These are phyloP conservation scores for Stictocephala bisonia DNA, from an alignment of 2,888 invertebrate species.

Conservation along the genomic window DNA sequence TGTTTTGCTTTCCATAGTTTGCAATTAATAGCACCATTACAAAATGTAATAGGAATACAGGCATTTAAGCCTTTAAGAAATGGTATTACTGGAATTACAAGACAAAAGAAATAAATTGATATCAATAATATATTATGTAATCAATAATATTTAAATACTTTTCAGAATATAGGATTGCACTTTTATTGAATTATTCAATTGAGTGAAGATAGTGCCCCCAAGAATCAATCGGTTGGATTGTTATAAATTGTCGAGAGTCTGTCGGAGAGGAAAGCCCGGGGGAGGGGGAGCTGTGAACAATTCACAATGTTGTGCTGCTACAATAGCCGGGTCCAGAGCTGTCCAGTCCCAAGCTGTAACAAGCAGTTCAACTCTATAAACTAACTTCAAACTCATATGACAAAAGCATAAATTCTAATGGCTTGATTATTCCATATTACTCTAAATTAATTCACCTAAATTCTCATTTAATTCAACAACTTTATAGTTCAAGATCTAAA, in stretches of 20 bases:
- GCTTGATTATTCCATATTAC: no score
- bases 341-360: conserved; percentile 81
- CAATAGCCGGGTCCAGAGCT: conserved; percentile 92
- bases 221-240: background rate
- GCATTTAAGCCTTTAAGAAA: conserved; percentile 3
- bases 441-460: no score
- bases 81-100: conserved; percentile 20
- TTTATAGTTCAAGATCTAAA: no score
- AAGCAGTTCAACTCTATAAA: no score
- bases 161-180: conserved; percentile 33
- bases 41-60: conserved; percentile 24
- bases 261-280: conserved; percentile 59
- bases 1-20: conserved; percentile 21
- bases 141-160: conserved; percentile 30
- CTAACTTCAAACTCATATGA: background rate
- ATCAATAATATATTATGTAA: conserved; percentile 36
- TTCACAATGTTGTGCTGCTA: conserved; percentile 70
- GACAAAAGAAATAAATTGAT: conserved; percentile 35
- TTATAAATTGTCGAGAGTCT: conserved; percentile 57
- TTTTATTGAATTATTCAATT: conserved; percentile 3
- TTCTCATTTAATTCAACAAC: no score
- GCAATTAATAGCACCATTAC: conserved; percentile 29
- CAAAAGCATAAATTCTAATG: background rate
- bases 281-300: conserved; percentile 60
- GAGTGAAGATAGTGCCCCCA: conserved; percentile 24